phyloP scores from a whole-genome alignment of 2,113 vertebrate genomes.

The Chunga burmeisteri region DNA sequence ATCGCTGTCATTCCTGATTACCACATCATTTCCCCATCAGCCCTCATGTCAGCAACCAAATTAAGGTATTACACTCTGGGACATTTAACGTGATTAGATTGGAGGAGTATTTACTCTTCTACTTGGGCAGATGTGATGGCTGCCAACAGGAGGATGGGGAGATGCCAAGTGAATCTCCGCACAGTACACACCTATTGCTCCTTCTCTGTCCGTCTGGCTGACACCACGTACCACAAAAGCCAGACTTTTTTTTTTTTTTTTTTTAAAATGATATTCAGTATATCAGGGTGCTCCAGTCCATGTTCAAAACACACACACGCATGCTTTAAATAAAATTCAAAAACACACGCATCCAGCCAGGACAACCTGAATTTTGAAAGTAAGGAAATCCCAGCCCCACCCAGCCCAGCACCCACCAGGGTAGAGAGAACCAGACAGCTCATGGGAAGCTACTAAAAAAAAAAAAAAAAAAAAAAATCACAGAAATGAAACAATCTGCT shows the following conservation, averaged over 20 bases:
- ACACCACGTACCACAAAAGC: background rate
- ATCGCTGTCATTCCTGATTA: constrained; percentile 3
- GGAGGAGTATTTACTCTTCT: constrained; percentile 17
- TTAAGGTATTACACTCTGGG: constrained; percentile 51
- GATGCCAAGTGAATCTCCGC: background rate
- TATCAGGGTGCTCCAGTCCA: background rate
- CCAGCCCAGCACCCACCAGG: background rate
- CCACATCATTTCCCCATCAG: constrained; percentile 23
- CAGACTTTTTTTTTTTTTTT: background rate
- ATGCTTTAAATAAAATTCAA: background rate
- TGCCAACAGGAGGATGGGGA: background rate
- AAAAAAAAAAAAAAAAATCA: background rate
- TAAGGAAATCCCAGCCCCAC: background rate
- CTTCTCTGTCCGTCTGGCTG: background rate
- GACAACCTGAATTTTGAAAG: background rate
- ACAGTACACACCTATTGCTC: background rate
- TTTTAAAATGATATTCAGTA: background rate
- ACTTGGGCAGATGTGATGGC: background rate
- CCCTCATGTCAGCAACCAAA: constrained; percentile 56
- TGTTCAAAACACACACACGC: background rate
- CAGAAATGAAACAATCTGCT: background rate
- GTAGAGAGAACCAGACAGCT: background rate
- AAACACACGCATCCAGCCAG: background rate
- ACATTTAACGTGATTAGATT: constrained; percentile 35
- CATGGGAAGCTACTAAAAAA: background rate